Base-by-base conservation (phyloP, 2,113 vertebrate genomes). In the Synchiropus splendidus region DNA sequence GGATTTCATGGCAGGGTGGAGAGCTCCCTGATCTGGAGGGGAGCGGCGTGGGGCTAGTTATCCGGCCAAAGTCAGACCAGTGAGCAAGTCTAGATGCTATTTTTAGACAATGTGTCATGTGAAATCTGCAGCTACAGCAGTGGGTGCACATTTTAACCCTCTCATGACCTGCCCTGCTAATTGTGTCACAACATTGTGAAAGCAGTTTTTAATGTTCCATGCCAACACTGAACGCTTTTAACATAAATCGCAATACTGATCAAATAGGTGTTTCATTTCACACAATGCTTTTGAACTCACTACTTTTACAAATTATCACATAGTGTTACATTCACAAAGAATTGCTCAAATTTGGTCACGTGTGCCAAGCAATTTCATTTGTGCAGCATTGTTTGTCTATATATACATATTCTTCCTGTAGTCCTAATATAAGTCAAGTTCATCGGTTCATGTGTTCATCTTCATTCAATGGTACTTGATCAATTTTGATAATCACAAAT, bases 1-100 rank as follows among this genome's bases (percentile, higher is more conserved):
- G 75, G 63, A 64, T 78, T 84, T 76, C 71, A 81, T 74, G 70
- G 69, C 36, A 21, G 67, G 71, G 65, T 73, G 71, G 81, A 77
- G 67, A 60, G 16, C 58, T 68, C 43, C 33, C 44, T 42, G 17
- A 61, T 56, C 34, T 47, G 18, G 36, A 53, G 54, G 54, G 54
- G 8, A 8, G 21, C 8, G 21, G 21, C 4, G 21, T 27, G 8
- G 21, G 21, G 21, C 21, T 30, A 53, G 51, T 50, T 67, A 72
- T 70, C 67, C 46, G 31, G 71, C 46, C 36, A 31, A 51, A 54
- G 48, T 14, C 51, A 51, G 55, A 60, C 45, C 47, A 77, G 68
- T 59, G 65, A 80, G 43, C 0, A 61, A 71, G 74, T 82, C 79
- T 48, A 62, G 59, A 31, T 27, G 58, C 61, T 84, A 82, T 85